Evolutionary conservation across 2,888 invertebrate genomes (phyloP), one percentile per base, ranked within the genome.

Genomic region (Ophioninae sp.): DNA sequence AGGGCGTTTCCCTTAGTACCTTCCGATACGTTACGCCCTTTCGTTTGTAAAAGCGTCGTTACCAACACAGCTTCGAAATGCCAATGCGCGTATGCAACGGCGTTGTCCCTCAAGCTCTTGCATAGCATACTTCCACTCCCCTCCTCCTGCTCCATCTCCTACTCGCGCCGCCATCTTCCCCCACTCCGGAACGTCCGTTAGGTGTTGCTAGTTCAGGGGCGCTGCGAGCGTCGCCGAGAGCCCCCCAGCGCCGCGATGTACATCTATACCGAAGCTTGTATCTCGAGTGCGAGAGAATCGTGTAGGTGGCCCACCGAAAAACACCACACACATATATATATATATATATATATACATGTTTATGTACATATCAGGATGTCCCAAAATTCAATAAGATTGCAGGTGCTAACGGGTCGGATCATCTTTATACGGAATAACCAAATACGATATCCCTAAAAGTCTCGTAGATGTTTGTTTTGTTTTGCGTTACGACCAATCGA

Each of bases 151-250:
- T 8, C 7, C 10, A 44, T 8, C 44, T 44, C 8, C 44, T 10
- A 2, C 44, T 37, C 30, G 7, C 44, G 7, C 7, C 41, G 39
- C 57, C 57, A 21, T 72, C 30, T 56, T 61, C 50, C 41, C 70
- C 70, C 64, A 72, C 81, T 76, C 81, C 69, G 67, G 65, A n/a
- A 21, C 75, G 67, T 67, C 79, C 75, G 79, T 82, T 82, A 82
- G 82, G 79, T 75, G 72, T 74, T 69, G 74, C 74, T 74, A 70
- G 74, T 81, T 81, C 83, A 81, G 83, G 81, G 83, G 78, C 78
- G 78, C 70, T 70, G 77, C 81, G 56, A 81, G 70, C 81, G 67
- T 81, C 72, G 62, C 81, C 74, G 64, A 82, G 78, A 79, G 72
- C 65, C 44, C 72, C 69, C 67, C 67, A 59, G 30, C 59, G 41